Evolutionary conservation across 2,888 invertebrate species (phyloP), one percentile per base, ranked within the genome.

Genomic region (Netelia fuscicornis): DNA sequence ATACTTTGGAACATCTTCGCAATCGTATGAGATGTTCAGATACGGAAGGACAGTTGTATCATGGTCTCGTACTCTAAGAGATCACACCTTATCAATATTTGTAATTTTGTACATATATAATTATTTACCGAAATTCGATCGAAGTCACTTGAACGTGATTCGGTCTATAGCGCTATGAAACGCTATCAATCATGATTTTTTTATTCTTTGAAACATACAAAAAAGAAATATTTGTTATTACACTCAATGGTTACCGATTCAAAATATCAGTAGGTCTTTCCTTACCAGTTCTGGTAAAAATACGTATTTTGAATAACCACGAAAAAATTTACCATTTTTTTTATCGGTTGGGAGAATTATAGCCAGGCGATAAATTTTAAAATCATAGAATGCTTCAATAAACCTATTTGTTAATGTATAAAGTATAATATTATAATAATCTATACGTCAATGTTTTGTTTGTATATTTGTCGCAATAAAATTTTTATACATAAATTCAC

Each of bases 1-100:
- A 98, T 92, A 98, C 98, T 0, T 94, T 98, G 91, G 97, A 97
- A 87, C 98, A 98, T 91, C 95, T 98, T 89, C 96, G 96, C 92
- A 96, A 96, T 90, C 94, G 96, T 89, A 94, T 95, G 93, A 96
- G 96, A 90, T 96, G 96, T 71, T 95, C 96, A 0, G 96, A 96
- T 89, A 94, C 95, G 0, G 96, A 96, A 58, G 95, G 95, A 0
- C 92, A 95, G 2, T 95, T 95, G 0, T 97, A 96, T 89, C 96
- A 96, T 84, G 96, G 96, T 1, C 94, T 97, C 23, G 95, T 94
- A 86, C 92, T 95, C 72, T 95, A 95, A 94, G 78, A 80, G 65
- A 58, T 68, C 37, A 23, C 44, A 60, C 62, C 54, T 74, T 62
- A 30, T 72, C 72, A 37, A 44, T 44, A 60, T 81, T 82, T 86